Evolutionary conservation across 2,113 vertebrate species (phyloP), one percentile per base, ranked within the genome.

Genomic region (Podocnemis expansa): DNA sequence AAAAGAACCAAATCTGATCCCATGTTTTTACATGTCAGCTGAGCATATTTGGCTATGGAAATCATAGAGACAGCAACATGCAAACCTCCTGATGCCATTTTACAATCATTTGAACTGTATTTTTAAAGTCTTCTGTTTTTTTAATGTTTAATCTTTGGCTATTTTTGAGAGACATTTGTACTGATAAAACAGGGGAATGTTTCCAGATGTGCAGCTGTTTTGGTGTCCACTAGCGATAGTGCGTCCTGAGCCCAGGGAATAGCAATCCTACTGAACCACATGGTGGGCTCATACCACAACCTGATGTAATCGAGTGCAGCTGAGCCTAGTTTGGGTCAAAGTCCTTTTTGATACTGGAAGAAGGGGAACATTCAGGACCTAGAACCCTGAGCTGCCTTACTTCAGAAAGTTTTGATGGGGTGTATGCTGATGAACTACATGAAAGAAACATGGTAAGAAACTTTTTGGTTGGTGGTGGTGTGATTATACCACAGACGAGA

Each of bases 141-240:
- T 25, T 5, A n/a, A 0, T 78, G 16, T 31, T 31, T 8, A 10
- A 25, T 84, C 24, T 51, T 43, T 63, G n/a, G 25, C 80, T 83
- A 56, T 52, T 5, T 83, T 67, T 45, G 47, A 76, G 54, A 41
- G 31, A 25, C 14, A 45, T 76, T 76, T 76, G 27, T 76, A 16
- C 14, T 76, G 12, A 76, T 27, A 12, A 2, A 17, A 51, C 0
- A 0, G 41, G 54, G 17, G 4, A 34, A 58, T 7, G 8, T 34
- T 89, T 78, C 38, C 80, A 78, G 47, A 63, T 16, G 80, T n/a
- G 10, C 14, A 22, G 22, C 0, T 0, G 47, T 45, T 63, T 84
- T n/a, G n/a, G 43, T 70, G 31, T 67, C 73, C 31, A n/a, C 29
- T 70, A 49, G 22, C 41, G 13, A 16, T 60, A 38, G 8, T 25